Base-by-base conservation (phyloP, 2,797 vertebrate species). In the Carapus acus region DNA sequence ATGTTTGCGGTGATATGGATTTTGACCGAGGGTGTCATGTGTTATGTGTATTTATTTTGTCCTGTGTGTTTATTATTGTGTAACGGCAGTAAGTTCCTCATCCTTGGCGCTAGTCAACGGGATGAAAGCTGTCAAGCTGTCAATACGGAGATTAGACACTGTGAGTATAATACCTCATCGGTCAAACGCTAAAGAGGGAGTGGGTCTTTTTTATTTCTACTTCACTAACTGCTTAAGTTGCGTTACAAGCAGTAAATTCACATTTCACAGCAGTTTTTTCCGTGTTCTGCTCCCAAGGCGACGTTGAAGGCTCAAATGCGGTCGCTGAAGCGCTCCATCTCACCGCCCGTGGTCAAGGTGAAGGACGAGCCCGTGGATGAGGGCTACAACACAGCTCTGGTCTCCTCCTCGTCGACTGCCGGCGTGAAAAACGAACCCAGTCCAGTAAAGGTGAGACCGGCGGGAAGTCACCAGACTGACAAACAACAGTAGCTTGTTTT, bases 291-390 rank as follows among this genome's bases (percentile, higher is more conserved):
- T 4, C 45, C 23, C 23, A 9, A 79, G 77, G 49, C 67, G 20
- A 61, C 27, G 1, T 2, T 39, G 3, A 3, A 2, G 2, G 18
- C 8, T 36, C 12, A 18, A 4, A 1, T 33, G 16, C 18, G 23
- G 37, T 6, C 52, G 62, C 69, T 81, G 77, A 83, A 85, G 63
- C 76, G 78, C 43, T 86, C 86, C 70, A 83, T 83, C 44, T 89
- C 89, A 47, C 82, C 89, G 5, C 78, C 89, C 41, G 58, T 88
- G 81, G 86, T 95, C 81, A 91, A 91, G 74, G 92, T 99, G 82
- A 99, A 99, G 83, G 94, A 99, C 69, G 96, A 98, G 83, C 96
- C 96, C 40, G 83, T 93, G 80, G 94, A 98, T 61, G 94, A 98
- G 73, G 94, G 94, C 77, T 99, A 98, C 77, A 91, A 94, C 58